phyloP scores from a whole-genome alignment of 2,113 vertebrate genomes.

The Picathartes gymnocephalus region DNA sequence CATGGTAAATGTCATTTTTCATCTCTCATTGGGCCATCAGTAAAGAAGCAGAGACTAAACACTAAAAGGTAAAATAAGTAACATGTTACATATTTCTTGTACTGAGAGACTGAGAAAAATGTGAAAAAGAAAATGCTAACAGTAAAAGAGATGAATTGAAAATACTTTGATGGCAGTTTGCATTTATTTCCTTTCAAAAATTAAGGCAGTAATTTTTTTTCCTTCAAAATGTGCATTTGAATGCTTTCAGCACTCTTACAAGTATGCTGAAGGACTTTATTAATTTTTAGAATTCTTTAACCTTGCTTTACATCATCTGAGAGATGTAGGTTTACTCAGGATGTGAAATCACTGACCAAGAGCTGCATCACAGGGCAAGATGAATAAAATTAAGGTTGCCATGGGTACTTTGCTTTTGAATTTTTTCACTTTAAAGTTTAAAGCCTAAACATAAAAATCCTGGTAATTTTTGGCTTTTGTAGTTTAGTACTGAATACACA shows the following conservation, averaged over 20 bases:
- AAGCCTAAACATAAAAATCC: constrained; percentile 38
- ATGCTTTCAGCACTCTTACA: not conserved
- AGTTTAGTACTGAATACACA: not conserved
- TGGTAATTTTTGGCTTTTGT: constrained; percentile 29
- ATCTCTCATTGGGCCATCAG: not conserved
- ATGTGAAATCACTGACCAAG: not conserved
- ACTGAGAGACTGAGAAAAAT: not conserved
- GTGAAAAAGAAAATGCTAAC: not conserved
- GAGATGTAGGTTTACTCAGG: not conserved
- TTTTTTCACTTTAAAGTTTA: constrained; percentile 16
- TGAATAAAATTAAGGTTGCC: constrained; percentile 27
- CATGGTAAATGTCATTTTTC: not conserved
- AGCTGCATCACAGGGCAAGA: not conserved
- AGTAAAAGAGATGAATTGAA: not conserved
- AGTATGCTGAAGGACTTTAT: not conserved
- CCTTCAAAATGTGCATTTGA: not conserved
- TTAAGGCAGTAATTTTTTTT: not conserved
- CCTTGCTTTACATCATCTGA: not conserved
- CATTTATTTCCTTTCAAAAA: not conserved
- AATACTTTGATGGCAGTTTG: not conserved
- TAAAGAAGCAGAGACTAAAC: not conserved
- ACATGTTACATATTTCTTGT: not conserved
- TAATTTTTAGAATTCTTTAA: constrained; percentile 10
- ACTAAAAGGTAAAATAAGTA: not conserved
- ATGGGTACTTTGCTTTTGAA: constrained; percentile 8